Base-by-base conservation (phyloP, 23 tunicate species). In the Oikopleura vanhoeffeni region DNA sequence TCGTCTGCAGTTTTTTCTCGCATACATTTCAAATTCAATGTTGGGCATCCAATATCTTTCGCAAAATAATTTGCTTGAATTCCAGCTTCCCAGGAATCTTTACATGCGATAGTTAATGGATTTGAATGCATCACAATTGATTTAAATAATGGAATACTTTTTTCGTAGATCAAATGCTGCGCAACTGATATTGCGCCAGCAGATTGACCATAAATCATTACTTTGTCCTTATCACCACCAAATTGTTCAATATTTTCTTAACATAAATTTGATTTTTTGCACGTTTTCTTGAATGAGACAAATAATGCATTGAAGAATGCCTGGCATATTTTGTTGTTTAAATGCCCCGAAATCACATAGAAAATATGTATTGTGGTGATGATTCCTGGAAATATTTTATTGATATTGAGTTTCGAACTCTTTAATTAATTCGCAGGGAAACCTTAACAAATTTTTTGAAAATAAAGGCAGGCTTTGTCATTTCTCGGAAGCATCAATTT, bases 121-220 rank as follows among this genome's bases (percentile, higher is more conserved):
- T 71, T 71, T 24, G 79, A 71, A 38, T 71, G 79, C 36, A 71
- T 71, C 4, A 13, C 35, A 13, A 32, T 38, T 13, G 79, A 71
- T 18, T 71, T 28, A 30, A 71, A 13, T 2, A 18, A 3, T 30
- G 79, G 79, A 28, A 2, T 28, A 3, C 35, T 30, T 18, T 13
- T 33, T 49, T 13, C 18, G 24, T 49, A 49, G 2, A 71, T 18
- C 35, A 71, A 30, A 71, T 71, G 79, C 79, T 13, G 79, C 79
- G 79, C 35, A 18, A 30, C 35, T 18, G 79, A 71, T 2, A 71
- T 38, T 32, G 36, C 79, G 3, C 79, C 79, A 32, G 79, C 79
- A 71, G 79, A 71, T 32, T 71, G 79, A 24, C 79, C 79, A 32
- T 18, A 71, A 2, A 71, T 71, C 79, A 71, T 71, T 2, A 71